Base-by-base conservation (phyloP, 53 echinoderm and acorn worm species). In the Holothuria leucospilota region DNA sequence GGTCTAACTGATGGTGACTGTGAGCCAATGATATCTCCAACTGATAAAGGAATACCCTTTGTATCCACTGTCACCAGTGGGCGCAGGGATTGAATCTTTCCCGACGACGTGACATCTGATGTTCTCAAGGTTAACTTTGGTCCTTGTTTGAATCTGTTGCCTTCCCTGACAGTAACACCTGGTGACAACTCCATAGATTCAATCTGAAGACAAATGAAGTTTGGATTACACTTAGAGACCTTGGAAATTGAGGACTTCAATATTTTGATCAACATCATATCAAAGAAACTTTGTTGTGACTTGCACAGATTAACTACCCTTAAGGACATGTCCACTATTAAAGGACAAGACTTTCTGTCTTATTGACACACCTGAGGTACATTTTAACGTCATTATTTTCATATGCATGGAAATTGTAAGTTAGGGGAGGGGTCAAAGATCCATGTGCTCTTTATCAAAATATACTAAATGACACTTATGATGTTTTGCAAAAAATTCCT, bases 161-260 rank as follows among this genome's bases (percentile, higher is more conserved):
- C 97, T 71, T 97, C 97, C 59, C 93, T 93, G 42, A 97, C 97
- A 64, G 94, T 79, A 15, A 97, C 97, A 15, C 97, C 97, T 0
- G 97, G 93, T 49, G 97, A 94, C 42, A 97, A 40, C 51, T 95
- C 95, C 97, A 97, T 97, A 0, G 93, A 95, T 73, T 97, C 97
- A 71, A 97, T 91, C 97, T 97, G 87, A 9, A 79, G 29, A 24
- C 20, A 74, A 56, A 84, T 25, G 24, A 68, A 42, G 42, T n/a
- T 26, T 29, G 8, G 1, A 15, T 16, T 21, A 39, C 5, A 39
- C 39, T 73, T 1, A 15, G 1, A 68, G 15, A 4, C 39, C 3
- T 13, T 41, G 49, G 24, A 42, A 39, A 74, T 21, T 46, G 24
- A 74, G 2, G 24, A 42, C 14, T 16, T 56, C 15, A 56, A 56